phyloP scores from a whole-genome alignment of 2,113 vertebrate genomes.

The Dendropsophus ebraccatus region DNA sequence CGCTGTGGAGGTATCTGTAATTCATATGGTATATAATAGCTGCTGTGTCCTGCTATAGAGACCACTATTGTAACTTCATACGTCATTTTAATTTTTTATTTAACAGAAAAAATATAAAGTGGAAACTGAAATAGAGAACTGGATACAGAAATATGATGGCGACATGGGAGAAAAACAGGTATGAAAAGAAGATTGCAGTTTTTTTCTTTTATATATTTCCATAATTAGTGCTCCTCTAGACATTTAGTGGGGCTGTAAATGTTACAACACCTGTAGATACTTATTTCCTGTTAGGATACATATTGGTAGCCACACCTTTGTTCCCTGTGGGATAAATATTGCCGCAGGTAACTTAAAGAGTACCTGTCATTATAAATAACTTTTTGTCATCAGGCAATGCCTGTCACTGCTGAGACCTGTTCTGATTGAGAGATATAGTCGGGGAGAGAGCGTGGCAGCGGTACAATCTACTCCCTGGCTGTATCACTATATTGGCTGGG shows the following conservation, averaged over 20 bases:
- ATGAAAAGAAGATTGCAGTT: conserved; percentile 45
- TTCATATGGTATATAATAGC: not conserved
- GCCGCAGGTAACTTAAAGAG: not conserved
- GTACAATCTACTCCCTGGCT: too few species aligned
- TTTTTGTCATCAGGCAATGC: too few species aligned
- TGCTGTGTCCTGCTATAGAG: not conserved
- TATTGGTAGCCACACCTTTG: not conserved
- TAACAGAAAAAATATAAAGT: conserved; percentile 81
- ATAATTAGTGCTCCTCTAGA: too few species aligned
- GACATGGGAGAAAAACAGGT: conserved; percentile 87
- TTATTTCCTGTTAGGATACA: not conserved
- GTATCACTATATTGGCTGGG: too few species aligned
- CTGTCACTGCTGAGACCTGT: too few species aligned
- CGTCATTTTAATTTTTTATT: not conserved
- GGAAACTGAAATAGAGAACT: conserved; percentile 79
- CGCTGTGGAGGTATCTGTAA: too few species aligned
- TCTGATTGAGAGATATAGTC: too few species aligned
- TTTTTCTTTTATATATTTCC: too few species aligned
- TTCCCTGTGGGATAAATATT: not conserved
- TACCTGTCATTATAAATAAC: too few species aligned
- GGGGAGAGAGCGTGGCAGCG: too few species aligned
- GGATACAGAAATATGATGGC: conserved; percentile 82
- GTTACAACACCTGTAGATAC: not conserved
- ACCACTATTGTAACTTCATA: not conserved
- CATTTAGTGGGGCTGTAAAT: not conserved